These are phyloP conservation scores for Austrolebias charrua DNA, from an alignment of 2,797 vertebrate genomes.

Conservation along the genomic window DNA sequence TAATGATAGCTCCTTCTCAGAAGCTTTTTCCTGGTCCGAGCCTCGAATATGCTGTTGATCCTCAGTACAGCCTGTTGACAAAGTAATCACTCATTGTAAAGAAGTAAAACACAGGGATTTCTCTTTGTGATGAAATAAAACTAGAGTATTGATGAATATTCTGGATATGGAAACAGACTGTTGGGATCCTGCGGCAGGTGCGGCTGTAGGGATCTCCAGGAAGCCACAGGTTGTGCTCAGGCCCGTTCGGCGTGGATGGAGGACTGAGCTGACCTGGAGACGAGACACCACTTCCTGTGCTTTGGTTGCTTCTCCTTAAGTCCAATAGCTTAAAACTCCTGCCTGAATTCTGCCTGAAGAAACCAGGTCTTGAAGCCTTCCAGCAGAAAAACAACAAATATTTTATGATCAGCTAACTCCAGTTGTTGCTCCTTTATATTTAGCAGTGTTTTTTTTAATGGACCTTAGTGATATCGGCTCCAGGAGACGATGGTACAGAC, in stretches of 20 bases:
- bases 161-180: constrained; percentile 35
- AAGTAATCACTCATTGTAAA: background rate
- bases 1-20: constrained; percentile 87
- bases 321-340: constrained; percentile 88
- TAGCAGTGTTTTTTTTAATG: constrained; percentile 8
- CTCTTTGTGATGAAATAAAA: background rate
- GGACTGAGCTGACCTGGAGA: constrained; percentile 85
- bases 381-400: background rate
- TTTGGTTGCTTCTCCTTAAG: constrained; percentile 76
- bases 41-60: constrained; percentile 89
- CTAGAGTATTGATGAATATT: background rate
- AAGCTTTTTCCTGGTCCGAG: constrained; percentile 86
- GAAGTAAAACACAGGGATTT: background rate
- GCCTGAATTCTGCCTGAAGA: constrained; percentile 88
- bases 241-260: constrained; percentile 55
- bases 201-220: constrained; percentile 48
- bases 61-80: constrained; percentile 75
- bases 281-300: constrained; percentile 70
- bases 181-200: constrained; percentile 67
- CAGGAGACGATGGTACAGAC: constrained; percentile 82
- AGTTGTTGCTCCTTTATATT: background rate
- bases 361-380: constrained; percentile 64
- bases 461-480: constrained; percentile 80
- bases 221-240: constrained; percentile 45
- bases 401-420: background rate